A percentile compares a stretch with the other conserved stretches of the same genome.
Conservation (phyloP, 2,888 invertebrate genomes). For the Mystacides longicornis region DNA sequence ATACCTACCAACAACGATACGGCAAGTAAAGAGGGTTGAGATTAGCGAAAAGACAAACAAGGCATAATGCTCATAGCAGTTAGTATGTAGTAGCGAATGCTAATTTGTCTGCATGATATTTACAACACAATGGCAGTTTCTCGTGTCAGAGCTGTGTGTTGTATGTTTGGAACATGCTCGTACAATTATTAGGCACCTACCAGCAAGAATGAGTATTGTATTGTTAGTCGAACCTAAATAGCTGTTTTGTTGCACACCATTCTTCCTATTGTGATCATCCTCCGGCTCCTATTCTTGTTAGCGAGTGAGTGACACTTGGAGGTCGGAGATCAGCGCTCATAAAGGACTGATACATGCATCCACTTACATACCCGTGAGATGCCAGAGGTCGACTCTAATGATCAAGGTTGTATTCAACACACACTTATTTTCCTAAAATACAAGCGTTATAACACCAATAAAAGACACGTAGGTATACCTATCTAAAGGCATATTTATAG, state of each 20-base stretch:
- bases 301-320: neutral
- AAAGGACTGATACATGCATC: neutral
- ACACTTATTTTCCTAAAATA: no score
- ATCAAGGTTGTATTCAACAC: constrained; percentile 1
- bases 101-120: constrained; percentile 2
- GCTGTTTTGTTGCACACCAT: neutral
- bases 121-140: constrained; percentile 1
- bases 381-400: neutral
- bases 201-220: neutral
- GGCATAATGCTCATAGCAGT: no score
- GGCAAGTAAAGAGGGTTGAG: no score
- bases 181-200: neutral
- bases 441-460: no score
- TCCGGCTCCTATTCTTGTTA: neutral
- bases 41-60: no score
- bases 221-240: neutral
- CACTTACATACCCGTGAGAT: neutral
- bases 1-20: no score
- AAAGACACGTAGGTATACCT: no score
- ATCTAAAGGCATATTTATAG: no score
- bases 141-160: neutral
- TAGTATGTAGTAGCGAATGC: neutral
- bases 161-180: neutral
- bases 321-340: neutral
- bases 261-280: neutral